Conservation (phyloP, 2,888 invertebrate genomes). For the Eulithis testata region DNA sequence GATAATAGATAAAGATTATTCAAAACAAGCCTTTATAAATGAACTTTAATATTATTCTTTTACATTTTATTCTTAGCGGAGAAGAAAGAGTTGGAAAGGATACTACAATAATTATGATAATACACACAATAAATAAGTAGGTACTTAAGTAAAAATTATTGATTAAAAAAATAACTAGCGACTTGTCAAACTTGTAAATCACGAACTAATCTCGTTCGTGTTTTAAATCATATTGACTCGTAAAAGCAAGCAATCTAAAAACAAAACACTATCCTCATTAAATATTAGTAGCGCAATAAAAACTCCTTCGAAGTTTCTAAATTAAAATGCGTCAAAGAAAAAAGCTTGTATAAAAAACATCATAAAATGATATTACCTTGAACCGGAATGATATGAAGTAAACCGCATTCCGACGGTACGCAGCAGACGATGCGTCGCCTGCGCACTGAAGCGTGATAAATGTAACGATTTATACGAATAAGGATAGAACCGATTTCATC, state of each 20-base stretch:
- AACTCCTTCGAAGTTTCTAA: not conserved
- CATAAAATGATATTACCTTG: constrained; percentile 24
- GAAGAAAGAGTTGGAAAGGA: too few species aligned
- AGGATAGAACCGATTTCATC: too few species aligned
- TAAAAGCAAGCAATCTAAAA: not conserved
- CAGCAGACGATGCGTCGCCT: constrained; percentile 71
- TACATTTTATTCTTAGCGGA: too few species aligned
- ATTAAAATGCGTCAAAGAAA: not conserved
- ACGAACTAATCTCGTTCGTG: too few species aligned
- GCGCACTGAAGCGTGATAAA: constrained; percentile 28
- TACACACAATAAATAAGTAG: too few species aligned
- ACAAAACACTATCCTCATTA: not conserved
- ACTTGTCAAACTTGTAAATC: too few species aligned
- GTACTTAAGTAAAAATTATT: too few species aligned
- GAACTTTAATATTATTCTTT: too few species aligned
- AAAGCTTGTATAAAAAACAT: constrained; percentile 12
- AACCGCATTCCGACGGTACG: constrained; percentile 64
- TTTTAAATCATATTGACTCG: not conserved
- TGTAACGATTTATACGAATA: constrained; percentile 9
- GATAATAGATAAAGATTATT: too few species aligned
- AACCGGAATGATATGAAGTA: constrained; percentile 35
- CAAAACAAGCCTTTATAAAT: too few species aligned
- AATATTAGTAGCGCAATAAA: not conserved
- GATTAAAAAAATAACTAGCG: too few species aligned
- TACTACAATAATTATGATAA: too few species aligned